Base-by-base conservation (phyloP, 2,888 invertebrate species). In the Archaeoteleia sp. region DNA sequence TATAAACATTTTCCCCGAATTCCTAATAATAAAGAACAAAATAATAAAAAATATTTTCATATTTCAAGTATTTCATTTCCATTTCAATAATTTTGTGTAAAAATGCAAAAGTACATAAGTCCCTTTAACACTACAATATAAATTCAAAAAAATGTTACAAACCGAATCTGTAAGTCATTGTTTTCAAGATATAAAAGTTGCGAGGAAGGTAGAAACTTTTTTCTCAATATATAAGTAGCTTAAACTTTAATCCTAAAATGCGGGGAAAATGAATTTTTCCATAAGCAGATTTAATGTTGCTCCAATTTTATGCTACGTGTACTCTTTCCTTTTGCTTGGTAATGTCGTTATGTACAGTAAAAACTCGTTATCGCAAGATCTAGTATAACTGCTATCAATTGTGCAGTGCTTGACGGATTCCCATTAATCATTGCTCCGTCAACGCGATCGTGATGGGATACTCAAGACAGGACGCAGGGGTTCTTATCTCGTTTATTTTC, bases 401-500 rank as follows among this genome's bases (percentile, higher is more conserved):
- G 51, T 60, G 39, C 49, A 46, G 27, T 25, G 60, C 40, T 34
- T 35, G 57, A 61, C 55, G 40, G 57, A 53, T 45, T 57, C 62
- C 46, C 61, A 67, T 67, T 67, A 62, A 67, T 67, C 67, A 67
- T 51, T 34, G 67, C 45, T 49, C 60, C 66, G 67, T 67, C 61
- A 55, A 61, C 61, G 29, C 42, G 49, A 54, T 66, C 61, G 61
- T 61, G 61, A 67, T 61, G 55, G 57, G 55, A 49, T 55, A 61
- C 57, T 61, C 54, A 60, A 55, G 67, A 51, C 60, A 54, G 60
- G 35, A 30, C 51, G 51, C 32, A 43, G 48, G 32, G 34, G 14
- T 34, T 54, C 54, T 54, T 60, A 54, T 53, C 60, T 60, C 66
- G 46, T 66, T 66, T 66, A 66, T 66, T 66, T 60, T 66, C 65